Conservation (phyloP, 2,797 vertebrate genomes). For the Pelodytes ibericus region DNA sequence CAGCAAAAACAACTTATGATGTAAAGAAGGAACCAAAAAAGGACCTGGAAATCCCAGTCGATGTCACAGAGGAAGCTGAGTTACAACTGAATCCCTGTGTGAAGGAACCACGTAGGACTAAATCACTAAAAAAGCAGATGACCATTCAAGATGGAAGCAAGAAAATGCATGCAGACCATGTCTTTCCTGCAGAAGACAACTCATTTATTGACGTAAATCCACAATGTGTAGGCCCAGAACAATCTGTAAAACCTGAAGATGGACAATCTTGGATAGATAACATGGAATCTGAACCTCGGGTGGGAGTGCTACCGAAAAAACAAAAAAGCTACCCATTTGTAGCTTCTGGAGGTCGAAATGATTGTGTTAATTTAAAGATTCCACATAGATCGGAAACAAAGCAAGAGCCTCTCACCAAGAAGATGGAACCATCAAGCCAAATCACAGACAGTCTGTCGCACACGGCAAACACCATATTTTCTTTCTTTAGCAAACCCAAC, state of each 20-base stretch:
- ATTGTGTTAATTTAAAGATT: conserved; percentile 29
- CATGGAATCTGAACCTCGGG: conserved; percentile 16
- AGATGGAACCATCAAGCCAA: conserved; percentile 38
- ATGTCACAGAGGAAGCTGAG: conserved; percentile 35
- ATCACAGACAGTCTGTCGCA: conserved; percentile 72
- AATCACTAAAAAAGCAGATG: conserved; percentile 46
- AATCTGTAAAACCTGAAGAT: neutral
- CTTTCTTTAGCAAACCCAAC: conserved; percentile 78
- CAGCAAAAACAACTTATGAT: conserved; percentile 59
- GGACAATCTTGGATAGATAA: conserved; percentile 30
- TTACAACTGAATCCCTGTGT: conserved; percentile 37
- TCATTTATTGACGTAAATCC: conserved; percentile 32
- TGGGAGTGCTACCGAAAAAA: conserved; percentile 29
- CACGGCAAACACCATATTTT: conserved; percentile 76
- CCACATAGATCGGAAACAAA: conserved; percentile 61
- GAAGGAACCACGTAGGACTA: conserved; percentile 47
- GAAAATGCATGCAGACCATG: conserved; percentile 35
- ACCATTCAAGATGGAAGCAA: conserved; percentile 50
- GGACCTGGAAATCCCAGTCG: conserved; percentile 25
- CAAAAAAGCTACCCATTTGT: conserved; percentile 10
- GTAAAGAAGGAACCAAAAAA: conserved; percentile 16
- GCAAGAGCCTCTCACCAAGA: conserved; percentile 67
- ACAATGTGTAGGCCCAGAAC: neutral
- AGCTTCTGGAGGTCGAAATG: neutral
- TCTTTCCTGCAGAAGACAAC: neutral